Conservation (phyloP, 1,140 invertebrate species). For the Heliothis virescens region DNA sequence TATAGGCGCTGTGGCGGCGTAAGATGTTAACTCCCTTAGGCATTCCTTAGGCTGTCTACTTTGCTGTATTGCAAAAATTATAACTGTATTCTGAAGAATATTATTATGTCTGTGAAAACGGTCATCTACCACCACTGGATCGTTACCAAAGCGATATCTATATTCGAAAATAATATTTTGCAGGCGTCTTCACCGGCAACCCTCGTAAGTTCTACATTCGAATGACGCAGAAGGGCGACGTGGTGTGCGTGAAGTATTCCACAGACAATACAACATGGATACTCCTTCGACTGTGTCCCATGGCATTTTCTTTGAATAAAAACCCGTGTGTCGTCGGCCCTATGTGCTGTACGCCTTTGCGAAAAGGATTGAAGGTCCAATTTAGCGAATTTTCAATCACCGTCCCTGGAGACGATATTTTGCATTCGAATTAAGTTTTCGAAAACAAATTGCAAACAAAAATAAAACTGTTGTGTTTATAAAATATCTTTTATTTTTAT, state of each 20-base stretch:
- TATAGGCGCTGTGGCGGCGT: no score
- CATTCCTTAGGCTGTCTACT: no score
- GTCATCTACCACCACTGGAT: no score
- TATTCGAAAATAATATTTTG: not conserved
- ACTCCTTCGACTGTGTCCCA: slow-evolving; percentile 65
- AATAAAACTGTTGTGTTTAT: slow-evolving; percentile 34
- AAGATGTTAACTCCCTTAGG: no score
- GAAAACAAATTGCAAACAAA: no score
- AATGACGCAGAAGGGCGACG: slow-evolving; percentile 60
- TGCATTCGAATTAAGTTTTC: slow-evolving; percentile 42
- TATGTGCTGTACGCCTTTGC: slow-evolving; percentile 17
- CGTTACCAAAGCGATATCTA: no score
- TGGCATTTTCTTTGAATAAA: not conserved
- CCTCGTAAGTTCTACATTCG: slow-evolving; percentile 72
- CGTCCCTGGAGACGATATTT: slow-evolving; percentile 9
- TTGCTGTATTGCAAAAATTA: no score
- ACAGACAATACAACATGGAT: slow-evolving; percentile 65
- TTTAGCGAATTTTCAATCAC: slow-evolving; percentile 7
- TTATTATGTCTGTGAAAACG: no score
- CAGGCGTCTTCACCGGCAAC: slow-evolving; percentile 67
- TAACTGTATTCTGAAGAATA: no score
- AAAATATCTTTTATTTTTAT: slow-evolving; percentile 32
- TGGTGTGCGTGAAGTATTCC: slow-evolving; percentile 73
- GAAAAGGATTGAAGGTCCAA: not conserved
- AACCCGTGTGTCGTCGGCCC: slow-evolving; percentile 6